Evolutionary conservation across 2,888 invertebrate species (phyloP).

Genomic region (Eristalis pertinax): DNA sequence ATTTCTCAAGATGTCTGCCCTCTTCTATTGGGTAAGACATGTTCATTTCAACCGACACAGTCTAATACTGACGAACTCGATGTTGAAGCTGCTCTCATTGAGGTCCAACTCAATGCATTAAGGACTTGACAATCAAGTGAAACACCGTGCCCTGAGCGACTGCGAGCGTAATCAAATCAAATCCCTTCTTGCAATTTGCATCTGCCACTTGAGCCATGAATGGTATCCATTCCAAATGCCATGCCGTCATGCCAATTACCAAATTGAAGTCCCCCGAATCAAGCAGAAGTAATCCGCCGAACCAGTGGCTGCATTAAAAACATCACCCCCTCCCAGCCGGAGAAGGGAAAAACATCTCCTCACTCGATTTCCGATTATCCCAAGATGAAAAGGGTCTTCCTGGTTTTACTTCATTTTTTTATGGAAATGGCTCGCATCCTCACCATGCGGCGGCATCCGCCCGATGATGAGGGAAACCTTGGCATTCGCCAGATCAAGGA

Average conservation of each 20-base stretch:
- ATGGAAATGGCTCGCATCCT: background rate
- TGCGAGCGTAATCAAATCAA: background rate
- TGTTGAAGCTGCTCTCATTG: too few relatives aligned
- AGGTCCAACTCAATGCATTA: too few relatives aligned
- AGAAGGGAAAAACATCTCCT: background rate
- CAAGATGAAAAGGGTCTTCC: background rate
- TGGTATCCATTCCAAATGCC: background rate
- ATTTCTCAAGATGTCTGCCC: too few relatives aligned
- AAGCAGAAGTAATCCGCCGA: background rate
- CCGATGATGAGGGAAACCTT: background rate
- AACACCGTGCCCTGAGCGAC: background rate
- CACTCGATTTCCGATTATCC: background rate
- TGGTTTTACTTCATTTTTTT: background rate
- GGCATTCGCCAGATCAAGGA: background rate
- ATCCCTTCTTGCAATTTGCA: background rate
- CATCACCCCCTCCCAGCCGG: background rate
- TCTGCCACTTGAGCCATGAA: background rate
- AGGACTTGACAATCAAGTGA: too few relatives aligned
- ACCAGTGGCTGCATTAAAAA: background rate
- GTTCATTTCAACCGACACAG: too few relatives aligned
- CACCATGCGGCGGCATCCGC: background rate
- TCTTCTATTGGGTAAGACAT: too few relatives aligned
- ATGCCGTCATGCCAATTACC: background rate
- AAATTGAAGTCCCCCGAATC: background rate
- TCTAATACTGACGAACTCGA: too few relatives aligned